These are phyloP conservation scores for Ophiothrix spiculata DNA, from an alignment of 35 echinoderm and acorn worm genomes.

Conservation along the genomic window DNA sequence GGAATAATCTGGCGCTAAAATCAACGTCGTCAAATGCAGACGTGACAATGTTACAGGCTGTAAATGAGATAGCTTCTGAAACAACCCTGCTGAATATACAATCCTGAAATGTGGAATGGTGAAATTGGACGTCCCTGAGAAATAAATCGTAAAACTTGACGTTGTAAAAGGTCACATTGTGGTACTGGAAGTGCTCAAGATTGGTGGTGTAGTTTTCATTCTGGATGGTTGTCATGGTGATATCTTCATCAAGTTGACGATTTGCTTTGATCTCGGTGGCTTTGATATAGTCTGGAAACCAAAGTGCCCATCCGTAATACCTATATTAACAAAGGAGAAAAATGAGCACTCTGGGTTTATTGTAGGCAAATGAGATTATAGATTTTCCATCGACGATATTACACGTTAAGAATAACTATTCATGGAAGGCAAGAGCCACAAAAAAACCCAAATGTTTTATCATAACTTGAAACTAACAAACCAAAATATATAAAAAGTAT, in stretches of 20 bases:
- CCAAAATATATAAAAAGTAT: too few species aligned
- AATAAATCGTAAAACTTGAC: neutral
- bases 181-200: neutral
- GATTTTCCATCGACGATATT: too few species aligned
- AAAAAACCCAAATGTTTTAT: too few species aligned
- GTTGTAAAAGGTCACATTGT: neutral
- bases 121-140: neutral
- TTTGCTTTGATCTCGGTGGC: neutral
- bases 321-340: too few species aligned
- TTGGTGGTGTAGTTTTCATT: neutral
- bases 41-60: neutral
- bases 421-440: too few species aligned
- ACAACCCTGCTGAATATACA: neutral
- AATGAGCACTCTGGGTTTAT: too few species aligned
- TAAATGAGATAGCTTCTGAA: neutral
- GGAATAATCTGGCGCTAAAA: neutral
- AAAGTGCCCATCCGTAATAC: neutral
- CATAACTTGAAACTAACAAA: too few species aligned
- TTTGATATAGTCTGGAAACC: conserved; percentile 6
- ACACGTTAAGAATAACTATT: too few species aligned
- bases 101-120: neutral
- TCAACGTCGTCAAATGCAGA: neutral
- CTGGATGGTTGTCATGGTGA: neutral
- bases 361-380: too few species aligned
- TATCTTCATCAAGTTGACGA: neutral